phyloP scores from a whole-genome alignment of 64 coral and sea anemone species.

The Pachyseris speciosa region DNA sequence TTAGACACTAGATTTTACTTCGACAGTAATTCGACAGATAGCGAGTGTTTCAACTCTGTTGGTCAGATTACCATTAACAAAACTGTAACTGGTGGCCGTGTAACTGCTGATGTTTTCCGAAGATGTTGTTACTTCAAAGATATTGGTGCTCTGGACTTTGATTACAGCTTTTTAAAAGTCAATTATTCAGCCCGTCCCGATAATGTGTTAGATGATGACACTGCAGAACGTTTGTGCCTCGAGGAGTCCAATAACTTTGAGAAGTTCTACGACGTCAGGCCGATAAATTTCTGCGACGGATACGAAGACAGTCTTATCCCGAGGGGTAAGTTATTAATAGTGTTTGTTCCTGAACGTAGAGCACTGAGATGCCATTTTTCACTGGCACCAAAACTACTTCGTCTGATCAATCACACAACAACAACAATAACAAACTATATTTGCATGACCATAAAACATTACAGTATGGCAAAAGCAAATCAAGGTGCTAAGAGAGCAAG shows the following conservation, averaged over 20 bases:
- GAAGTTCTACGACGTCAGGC: slow-evolving; percentile 4
- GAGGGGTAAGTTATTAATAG: slow-evolving; percentile 37
- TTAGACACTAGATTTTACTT: neutral
- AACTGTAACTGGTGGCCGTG: neutral
- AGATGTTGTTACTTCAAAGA: neutral
- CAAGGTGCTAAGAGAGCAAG: too few species aligned
- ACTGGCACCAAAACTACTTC: too few species aligned
- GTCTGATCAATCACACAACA: too few species aligned
- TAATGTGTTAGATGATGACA: slow-evolving; percentile 25
- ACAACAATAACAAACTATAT: too few species aligned
- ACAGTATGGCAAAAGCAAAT: too few species aligned
- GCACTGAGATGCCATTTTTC: too few species aligned
- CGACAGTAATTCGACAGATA: too few species aligned
- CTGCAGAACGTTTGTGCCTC: slow-evolving; percentile 31
- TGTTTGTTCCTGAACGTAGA: too few species aligned
- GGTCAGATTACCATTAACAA: neutral
- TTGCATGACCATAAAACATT: too few species aligned
- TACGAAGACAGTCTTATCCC: neutral
- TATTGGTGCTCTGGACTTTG: neutral
- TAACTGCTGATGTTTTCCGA: neutral
- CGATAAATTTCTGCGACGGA: neutral
- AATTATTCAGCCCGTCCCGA: neutral
- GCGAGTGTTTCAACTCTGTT: neutral
- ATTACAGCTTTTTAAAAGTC: neutral
- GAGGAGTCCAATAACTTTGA: slow-evolving; percentile 11